Base-by-base conservation (phyloP, 2,113 vertebrate genomes). In the Chascanopsetta lugubris region DNA sequence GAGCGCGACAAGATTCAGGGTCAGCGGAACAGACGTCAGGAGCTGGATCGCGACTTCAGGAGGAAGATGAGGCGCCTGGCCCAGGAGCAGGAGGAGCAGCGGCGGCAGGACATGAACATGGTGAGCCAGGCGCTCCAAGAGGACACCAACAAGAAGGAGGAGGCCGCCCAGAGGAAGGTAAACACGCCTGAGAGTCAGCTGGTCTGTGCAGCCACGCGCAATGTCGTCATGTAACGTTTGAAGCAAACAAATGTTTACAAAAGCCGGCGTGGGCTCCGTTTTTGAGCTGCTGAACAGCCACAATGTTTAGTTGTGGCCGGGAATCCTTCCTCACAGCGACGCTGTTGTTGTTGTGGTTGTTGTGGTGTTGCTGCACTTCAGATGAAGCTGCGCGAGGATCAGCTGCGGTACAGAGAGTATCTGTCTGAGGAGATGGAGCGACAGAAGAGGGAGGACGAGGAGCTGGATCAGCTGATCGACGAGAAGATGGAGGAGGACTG, bases 131-230 rank as follows among this genome's bases (percentile, higher is more conserved):
- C 88, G 53, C 82, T 92, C 38, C 25, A 69, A 17, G 84, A 92
- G 63, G 62, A 87, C 0, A 71, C 69, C 0, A 89, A 91, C 3
- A 88, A 93, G n/a, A 49, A 57, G 1, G 65, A 87, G 20, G 89
- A 88, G 8, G 92, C 82, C 11, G 86, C 51, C 18, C 87, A 89
- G 20, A 93, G 82, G 70, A 96, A 91, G 89, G 96, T 97, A 90
- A 91, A 85, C 34, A 15, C 34, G 15, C 34, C 38, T 18, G 40
- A 42, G n/a, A 15, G 34, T n/a, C n/a, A n/a, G n/a, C n/a, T n/a
- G n/a, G n/a, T 38, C 32, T 34, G 8, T 30, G 29, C 2, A 30
- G 29, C 29, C 5, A 9, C 6, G 29, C n/a, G n/a, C n/a, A n/a
- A n/a, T n/a, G n/a, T n/a, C n/a, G n/a, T n/a, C n/a, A n/a, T n/a